Conservation (phyloP, 2,888 invertebrate genomes). For the Hermaeophaga mercurialis region DNA sequence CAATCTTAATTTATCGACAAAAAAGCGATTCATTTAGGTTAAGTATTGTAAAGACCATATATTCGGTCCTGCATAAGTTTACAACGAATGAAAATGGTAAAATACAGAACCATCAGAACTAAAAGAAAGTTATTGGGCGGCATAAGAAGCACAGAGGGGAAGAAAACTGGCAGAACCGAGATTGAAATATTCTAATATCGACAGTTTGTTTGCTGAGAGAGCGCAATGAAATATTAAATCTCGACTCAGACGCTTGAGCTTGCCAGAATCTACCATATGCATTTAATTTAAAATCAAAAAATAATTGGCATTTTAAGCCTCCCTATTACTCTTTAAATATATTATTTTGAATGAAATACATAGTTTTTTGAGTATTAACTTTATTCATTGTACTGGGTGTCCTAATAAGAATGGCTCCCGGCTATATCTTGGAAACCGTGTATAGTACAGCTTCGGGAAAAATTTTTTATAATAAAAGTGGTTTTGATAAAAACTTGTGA, state of each 20-base stretch:
- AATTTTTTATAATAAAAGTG: no score
- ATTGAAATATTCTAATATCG: constrained; percentile 59
- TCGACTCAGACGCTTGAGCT: constrained; percentile 34
- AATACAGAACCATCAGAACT: constrained; percentile 3
- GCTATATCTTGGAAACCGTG: no score
- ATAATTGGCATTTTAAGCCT: not conserved
- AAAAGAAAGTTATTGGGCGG: constrained; percentile 5
- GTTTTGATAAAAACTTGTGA: no score
- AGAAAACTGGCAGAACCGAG: constrained; percentile 55
- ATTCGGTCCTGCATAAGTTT: not conserved
- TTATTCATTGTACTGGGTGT: no score
- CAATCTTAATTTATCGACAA: no score
- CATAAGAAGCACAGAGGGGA: constrained; percentile 34
- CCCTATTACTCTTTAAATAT: no score
- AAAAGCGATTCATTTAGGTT: no score
- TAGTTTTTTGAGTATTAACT: no score
- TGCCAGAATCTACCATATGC: not conserved
- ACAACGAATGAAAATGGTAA: not conserved
- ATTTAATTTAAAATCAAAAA: not conserved
- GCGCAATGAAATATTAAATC: constrained; percentile 51
- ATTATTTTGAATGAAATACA: no score
- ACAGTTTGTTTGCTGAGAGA: constrained; percentile 49
- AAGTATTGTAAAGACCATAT: no score
- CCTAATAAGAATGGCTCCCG: no score
- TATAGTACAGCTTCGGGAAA: no score